Conservation (phyloP, 2,797 vertebrate genomes). For the Mus caroli region DNA sequence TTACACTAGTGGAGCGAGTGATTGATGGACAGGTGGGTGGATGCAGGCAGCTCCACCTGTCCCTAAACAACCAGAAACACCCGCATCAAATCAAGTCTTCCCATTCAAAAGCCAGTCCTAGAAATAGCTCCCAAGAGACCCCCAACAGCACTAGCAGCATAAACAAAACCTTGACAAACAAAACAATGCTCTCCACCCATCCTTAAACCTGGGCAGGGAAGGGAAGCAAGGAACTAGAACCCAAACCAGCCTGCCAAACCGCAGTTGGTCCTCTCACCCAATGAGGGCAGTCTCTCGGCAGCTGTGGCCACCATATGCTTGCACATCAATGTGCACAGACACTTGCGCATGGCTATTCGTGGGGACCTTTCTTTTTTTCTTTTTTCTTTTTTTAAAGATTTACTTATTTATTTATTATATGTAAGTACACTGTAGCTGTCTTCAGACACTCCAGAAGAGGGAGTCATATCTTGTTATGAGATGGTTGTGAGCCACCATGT, state of each 20-base stretch:
- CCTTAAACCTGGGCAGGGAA: neutral
- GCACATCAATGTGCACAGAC: no score
- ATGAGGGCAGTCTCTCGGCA: neutral
- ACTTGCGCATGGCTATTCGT: accelerated
- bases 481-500: no score
- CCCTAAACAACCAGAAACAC: neutral
- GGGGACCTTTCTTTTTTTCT: neutral
- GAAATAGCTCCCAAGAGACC: neutral
- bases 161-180: neutral
- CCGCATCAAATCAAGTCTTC: neutral
- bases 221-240: neutral
- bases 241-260: neutral
- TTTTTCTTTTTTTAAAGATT: no score
- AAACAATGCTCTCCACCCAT: neutral
- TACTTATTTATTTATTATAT: no score
- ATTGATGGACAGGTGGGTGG: neutral
- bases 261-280: neutral
- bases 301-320: accelerated
- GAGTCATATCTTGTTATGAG: no score
- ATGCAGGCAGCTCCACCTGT: neutral
- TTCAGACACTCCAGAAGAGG: no score
- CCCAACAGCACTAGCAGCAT: neutral
- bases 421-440: no score
- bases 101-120: neutral
- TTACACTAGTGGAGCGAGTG: neutral